These are phyloP conservation scores for Danaus melanippus DNA, from an alignment of 1,140 invertebrate genomes.

Conservation along the genomic window DNA sequence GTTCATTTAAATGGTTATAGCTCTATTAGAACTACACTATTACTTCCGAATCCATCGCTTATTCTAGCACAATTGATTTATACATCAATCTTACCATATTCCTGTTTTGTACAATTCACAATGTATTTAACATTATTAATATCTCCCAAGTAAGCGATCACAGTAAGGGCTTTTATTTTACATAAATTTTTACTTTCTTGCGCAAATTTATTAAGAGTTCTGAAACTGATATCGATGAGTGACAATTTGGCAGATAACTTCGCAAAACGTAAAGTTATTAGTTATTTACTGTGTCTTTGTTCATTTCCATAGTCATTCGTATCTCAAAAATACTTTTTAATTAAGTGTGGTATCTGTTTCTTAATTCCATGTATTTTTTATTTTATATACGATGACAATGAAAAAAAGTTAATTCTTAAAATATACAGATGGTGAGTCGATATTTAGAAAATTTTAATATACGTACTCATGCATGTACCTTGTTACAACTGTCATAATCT, in stretches of 20 bases:
- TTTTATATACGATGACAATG: conserved; percentile 17
- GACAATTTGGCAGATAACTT: conserved; percentile 29
- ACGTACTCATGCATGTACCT: no score
- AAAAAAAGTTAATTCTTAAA: no score
- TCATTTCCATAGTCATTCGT: no score
- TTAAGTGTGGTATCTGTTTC: no score
- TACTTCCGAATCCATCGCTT: background rate
- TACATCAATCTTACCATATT: conserved; percentile 11
- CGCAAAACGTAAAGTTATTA: conserved; percentile 28
- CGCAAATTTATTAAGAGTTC: conserved; percentile 19
- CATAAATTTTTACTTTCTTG: conserved; percentile 24
- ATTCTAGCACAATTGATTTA: conserved; percentile 9
- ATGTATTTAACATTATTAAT: no score
- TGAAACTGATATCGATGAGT: conserved; percentile 23
- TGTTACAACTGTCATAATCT: no score
- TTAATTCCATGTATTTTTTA: no score
- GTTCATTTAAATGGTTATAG: no score
- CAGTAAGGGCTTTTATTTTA: conserved; percentile 19
- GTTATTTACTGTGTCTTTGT: no score
- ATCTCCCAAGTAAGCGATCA: conserved; percentile 13
- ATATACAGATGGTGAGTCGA: no score
- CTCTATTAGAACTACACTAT: conserved; percentile 5
- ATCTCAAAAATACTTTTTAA: no score
- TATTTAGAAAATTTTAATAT: no score
- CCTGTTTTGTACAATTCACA: background rate